phyloP scores from a whole-genome alignment of 2,797 vertebrate species.

The Acanthis flammea region DNA sequence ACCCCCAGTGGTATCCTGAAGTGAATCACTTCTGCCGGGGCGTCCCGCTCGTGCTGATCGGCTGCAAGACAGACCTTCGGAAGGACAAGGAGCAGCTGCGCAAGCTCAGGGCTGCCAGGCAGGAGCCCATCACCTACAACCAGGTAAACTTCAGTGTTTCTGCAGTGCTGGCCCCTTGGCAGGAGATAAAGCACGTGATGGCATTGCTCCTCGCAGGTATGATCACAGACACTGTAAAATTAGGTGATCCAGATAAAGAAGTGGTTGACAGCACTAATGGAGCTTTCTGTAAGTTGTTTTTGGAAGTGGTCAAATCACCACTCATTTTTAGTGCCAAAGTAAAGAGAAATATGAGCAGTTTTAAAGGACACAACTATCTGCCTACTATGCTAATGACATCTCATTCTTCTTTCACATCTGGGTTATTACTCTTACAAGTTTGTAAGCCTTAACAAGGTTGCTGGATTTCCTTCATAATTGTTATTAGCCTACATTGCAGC shows the following conservation, averaged over 20 bases:
- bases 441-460: neutral
- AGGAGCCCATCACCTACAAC: constrained; percentile 87
- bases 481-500: neutral
- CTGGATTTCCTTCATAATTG: neutral
- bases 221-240: neutral
- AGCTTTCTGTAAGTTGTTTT: neutral
- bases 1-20: constrained; percentile 89
- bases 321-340: neutral
- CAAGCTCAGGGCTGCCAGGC: constrained; percentile 83
- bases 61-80: constrained; percentile 95
- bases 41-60: constrained; percentile 87
- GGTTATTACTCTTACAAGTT: neutral
- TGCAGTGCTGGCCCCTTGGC: neutral
- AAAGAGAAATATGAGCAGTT: neutral
- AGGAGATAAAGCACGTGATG: fast-evolving
- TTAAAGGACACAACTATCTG: neutral
- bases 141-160: constrained; percentile 75
- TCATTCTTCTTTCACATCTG: neutral
- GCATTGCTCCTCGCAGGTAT: neutral
- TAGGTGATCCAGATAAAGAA: neutral
- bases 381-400: neutral
- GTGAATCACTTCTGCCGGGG: constrained; percentile 92
- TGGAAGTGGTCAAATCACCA: neutral
- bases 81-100: constrained; percentile 91
- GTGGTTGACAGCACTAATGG: neutral